phyloP scores from a whole-genome alignment of 1,140 invertebrate species.

The Papilio aristodemus region DNA sequence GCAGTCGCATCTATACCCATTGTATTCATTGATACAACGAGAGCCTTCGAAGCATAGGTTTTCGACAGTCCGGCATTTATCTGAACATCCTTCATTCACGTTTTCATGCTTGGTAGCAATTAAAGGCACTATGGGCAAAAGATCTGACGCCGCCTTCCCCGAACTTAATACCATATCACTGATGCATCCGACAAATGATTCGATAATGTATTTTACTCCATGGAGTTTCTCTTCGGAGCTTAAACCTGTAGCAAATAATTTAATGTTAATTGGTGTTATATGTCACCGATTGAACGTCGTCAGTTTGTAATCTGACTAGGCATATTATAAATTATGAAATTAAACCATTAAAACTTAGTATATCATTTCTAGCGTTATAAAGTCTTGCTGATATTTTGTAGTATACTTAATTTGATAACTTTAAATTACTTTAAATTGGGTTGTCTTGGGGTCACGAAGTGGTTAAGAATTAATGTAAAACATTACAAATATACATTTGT shows the following conservation, averaged over 20 bases:
- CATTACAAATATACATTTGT: no score
- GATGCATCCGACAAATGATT: conserved; percentile 95
- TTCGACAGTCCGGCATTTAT: conserved; percentile 89
- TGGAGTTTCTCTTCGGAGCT: conserved; percentile 92
- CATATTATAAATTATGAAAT: no score
- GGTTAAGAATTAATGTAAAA: no score
- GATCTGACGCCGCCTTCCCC: conserved; percentile 89
- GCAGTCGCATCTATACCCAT: conserved; percentile 92
- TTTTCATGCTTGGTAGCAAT: conserved; percentile 93
- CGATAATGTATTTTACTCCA: conserved; percentile 94
- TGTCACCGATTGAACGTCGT: no score
- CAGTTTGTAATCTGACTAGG: no score
- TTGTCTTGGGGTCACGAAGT: no score
- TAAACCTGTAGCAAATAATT: conserved; percentile 82
- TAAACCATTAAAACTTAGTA: no score
- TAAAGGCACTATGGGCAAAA: conserved; percentile 88
- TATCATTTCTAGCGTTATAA: no score
- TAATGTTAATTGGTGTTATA: not conserved
- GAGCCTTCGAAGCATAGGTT: conserved; percentile 92
- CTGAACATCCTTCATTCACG: conserved; percentile 90
- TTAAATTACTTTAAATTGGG: no score
- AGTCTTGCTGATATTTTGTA: no score
- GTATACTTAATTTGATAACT: no score
- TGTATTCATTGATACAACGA: conserved; percentile 93
- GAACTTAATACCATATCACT: conserved; percentile 91